phyloP scores from a whole-genome alignment of 2,797 vertebrate species.

The Pangasius krempfi region DNA sequence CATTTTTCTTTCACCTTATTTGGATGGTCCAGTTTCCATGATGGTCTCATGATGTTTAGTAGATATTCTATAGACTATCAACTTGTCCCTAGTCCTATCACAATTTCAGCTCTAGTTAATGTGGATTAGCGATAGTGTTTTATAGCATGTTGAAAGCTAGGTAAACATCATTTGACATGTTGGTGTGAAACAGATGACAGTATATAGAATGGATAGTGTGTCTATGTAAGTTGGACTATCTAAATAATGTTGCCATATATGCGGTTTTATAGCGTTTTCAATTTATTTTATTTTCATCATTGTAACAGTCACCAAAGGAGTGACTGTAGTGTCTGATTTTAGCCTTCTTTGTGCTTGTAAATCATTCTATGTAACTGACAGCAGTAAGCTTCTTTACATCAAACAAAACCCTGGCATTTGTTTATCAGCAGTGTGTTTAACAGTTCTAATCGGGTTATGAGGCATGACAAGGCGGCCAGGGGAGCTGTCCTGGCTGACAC shows the following conservation, averaged over 20 bases:
- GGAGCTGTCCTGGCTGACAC: conserved; percentile 42
- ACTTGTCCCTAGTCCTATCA: neutral
- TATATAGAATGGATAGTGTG: neutral
- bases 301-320: neutral
- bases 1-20: neutral
- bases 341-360: neutral
- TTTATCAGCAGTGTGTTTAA: conserved; percentile 39
- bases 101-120: neutral
- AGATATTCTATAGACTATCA: neutral
- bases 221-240: neutral
- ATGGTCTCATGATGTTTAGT: neutral
- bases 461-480: conserved; percentile 47
- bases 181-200: neutral
- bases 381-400: conserved; percentile 10
- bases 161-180: neutral
- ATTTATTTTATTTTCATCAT: neutral
- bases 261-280: neutral
- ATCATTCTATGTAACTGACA: neutral
- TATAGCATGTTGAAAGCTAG: neutral
- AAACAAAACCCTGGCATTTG: conserved; percentile 14
- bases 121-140: neutral
- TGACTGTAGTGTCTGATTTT: neutral
- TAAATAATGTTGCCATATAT: neutral
- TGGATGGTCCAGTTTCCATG: neutral
- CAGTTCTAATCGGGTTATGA: conserved; percentile 44